Base-by-base conservation (phyloP, 2,888 invertebrate species). In the Mimumesa dahlbomi region DNA sequence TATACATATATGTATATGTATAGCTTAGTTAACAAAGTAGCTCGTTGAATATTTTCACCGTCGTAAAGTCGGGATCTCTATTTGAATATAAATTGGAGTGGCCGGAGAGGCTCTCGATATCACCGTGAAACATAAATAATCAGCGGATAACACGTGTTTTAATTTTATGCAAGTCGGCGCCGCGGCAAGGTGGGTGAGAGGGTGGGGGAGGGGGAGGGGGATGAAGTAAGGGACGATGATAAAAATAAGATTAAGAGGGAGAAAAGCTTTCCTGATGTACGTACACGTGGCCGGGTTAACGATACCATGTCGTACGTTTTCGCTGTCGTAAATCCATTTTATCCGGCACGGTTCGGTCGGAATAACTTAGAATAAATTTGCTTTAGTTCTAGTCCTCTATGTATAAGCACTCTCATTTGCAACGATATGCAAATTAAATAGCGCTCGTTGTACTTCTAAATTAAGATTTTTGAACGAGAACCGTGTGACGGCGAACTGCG, bases 361-460 rank as follows among this genome's bases (percentile, higher is more conserved):
- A 25, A 54, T 31, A 49, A 54, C 16, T 49, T 21, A 34, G 38
- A 49, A 45, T 54, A 59, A 48, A 49, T 61, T 66, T 53, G 7
- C 21, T 57, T 29, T 19, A 29, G 18, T 7, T 21, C 38, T 22
- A 22, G 22, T 11, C 34, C 2, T 22, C 29, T 13, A 13, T 5
- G 45, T 21, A 19, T 54, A 5, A 31, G 61, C 22, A 19, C 25
- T 48, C 53, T 42, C 64, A 46, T 64, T 53, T 52, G 40, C 48
- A 36, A 53, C 46, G 25, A 25, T 22, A 56, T 65, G 65, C 65
- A 56, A 56, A 64, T 61, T 53, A 52, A 56, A 63, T 52, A 36
- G 52, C 40, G 18, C 50, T 34, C 29, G 53, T n/a, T 38, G 19
- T 18, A 22, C 50, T 29, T n/a, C 36, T 50, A 46, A 61, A 61